Conservation (phyloP, 2,797 vertebrate species). For the Myripristis jacobus region DNA sequence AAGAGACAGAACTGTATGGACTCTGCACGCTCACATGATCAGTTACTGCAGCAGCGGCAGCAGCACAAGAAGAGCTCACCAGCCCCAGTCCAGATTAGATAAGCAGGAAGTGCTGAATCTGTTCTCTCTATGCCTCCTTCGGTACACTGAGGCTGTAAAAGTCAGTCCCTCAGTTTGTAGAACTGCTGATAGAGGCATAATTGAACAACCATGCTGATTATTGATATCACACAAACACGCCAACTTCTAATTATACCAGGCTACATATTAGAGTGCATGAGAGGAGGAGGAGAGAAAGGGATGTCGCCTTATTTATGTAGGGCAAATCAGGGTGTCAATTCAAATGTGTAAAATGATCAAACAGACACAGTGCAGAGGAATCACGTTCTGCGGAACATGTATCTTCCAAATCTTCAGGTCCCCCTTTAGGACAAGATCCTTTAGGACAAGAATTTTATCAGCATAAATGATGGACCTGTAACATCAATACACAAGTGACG, state of each 20-base stretch:
- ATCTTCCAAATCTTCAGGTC: not conserved
- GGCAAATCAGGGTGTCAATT: conserved; percentile 26
- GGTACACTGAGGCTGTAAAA: conserved; percentile 76
- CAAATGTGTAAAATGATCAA: conserved; percentile 35
- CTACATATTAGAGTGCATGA: conserved; percentile 57
- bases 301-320: conserved; percentile 29
- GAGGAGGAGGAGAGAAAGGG: conserved; percentile 28
- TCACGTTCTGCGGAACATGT: conserved; percentile 10
- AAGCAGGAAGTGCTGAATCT: conserved; percentile 85
- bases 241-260: conserved; percentile 77
- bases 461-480: not conserved
- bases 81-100: conserved; percentile 82
- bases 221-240: conserved; percentile 80
- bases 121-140: conserved; percentile 70
- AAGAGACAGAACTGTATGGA: conserved; percentile 48
- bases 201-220: conserved; percentile 82
- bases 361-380: not conserved
- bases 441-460: conserved; percentile 13
- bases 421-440: not conserved
- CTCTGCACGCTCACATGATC: conserved; percentile 55
- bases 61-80: conserved; percentile 55
- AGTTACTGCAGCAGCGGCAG: conserved; percentile 47
- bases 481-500: not conserved
- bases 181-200: conserved; percentile 84
- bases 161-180: conserved; percentile 67